Base-by-base conservation (phyloP, 2,797 vertebrate species). In the Champsocephalus esox region DNA sequence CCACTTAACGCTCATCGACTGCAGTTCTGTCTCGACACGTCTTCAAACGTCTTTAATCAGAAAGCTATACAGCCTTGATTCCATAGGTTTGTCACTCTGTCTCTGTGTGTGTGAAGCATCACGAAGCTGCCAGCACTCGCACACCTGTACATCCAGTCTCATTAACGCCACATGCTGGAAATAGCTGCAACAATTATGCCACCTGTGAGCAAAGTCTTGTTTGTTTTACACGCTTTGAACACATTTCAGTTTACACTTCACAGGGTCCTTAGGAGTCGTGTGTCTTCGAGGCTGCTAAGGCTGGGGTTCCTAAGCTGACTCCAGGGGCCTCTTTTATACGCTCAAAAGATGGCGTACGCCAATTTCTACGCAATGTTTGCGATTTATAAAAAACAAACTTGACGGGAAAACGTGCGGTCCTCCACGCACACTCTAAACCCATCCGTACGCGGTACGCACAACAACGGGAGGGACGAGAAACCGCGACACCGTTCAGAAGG, bases 31-130 rank as follows among this genome's bases (percentile, higher is more conserved):
- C 45, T 62, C 21, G 60, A 51, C 38, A 46, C 17, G 3, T 60
- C n/a, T 32, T 60, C 55, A 28, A 28, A 28, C 28, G 28, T 28
- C 28, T 28, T 28, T 5, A 28, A 28, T 28, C 28, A 28, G 4
- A 28, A 28, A 38, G 34, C 34, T 14, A 32, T n/a, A 68, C 0
- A 9, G 3, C 0, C 12, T 57, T 72, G 58, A 56, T 21, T 70
- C 12, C 50, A 12, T 17, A 24, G 8, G 24, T 46, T 46, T 62
- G 63, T 67, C 21, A 50, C 38, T 59, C 49, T n/a, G 51, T 76
- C 21, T 38, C 24, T 46, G 45, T 19, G 63, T 32, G 56, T 71
- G 19, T 75, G n/a, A 67, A 69, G 12, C 56, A 24, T 54, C 32
- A 41, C 32, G 67, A 43, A 77, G 0, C 24, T 56, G 17, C 7